phyloP scores from a whole-genome alignment of 2,113 vertebrate genomes.

The Coptodon rendalli region DNA sequence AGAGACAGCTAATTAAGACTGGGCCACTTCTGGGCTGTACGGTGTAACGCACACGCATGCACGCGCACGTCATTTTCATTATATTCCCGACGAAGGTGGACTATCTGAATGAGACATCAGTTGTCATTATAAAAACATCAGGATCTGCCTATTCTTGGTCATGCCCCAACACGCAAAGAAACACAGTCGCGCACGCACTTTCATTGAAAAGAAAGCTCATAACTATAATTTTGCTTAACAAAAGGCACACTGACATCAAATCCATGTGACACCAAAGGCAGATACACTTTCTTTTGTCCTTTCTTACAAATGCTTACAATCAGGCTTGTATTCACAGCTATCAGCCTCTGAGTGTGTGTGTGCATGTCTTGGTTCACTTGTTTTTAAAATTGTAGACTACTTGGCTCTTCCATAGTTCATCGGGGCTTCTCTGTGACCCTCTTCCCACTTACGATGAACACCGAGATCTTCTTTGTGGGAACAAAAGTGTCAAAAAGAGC shows the following conservation, averaged over 20 bases:
- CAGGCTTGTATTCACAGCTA: constrained; percentile 17
- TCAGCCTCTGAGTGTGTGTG: background rate
- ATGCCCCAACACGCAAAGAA: background rate
- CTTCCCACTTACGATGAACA: background rate
- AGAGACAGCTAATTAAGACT: constrained; percentile 67
- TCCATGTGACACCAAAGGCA: constrained; percentile 1
- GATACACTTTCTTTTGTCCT: background rate
- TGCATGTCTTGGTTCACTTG: background rate
- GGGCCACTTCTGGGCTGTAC: constrained; percentile 31
- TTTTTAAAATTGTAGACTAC: background rate
- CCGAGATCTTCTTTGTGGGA: background rate
- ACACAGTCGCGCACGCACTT: background rate
- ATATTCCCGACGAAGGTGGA: background rate
- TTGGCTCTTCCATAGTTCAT: background rate
- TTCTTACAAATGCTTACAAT: constrained; percentile 32
- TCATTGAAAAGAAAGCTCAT: background rate
- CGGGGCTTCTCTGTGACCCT: background rate
- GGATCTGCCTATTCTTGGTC: background rate
- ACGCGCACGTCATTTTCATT: constrained; percentile 8
- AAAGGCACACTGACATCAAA: constrained; percentile 17
- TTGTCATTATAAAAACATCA: constrained; percentile 28
- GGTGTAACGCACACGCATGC: background rate
- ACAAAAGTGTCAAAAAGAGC: background rate
- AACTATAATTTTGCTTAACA: constrained; percentile 18
- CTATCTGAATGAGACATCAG: constrained; percentile 53